phyloP scores from a whole-genome alignment of 2,113 vertebrate species.

The Narcine bancroftii region DNA sequence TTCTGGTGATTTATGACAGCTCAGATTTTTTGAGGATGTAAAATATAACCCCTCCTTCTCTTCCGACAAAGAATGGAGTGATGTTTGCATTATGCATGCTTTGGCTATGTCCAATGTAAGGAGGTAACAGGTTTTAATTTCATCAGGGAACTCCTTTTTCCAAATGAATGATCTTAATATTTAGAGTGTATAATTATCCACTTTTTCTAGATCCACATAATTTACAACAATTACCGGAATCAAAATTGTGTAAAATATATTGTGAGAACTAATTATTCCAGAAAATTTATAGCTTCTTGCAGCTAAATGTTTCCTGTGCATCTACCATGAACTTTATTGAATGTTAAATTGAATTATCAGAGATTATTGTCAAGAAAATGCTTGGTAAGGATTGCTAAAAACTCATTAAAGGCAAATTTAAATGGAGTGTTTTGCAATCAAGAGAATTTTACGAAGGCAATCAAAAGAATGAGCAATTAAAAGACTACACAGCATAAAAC shows the following conservation, averaged over 20 bases:
- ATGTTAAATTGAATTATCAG: not conserved
- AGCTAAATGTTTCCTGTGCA: not conserved
- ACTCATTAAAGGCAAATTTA: not conserved
- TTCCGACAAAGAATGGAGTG: not conserved
- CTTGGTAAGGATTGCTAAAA: not conserved
- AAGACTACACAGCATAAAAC: not conserved
- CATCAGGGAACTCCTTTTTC: not conserved
- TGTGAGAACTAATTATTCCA: not conserved
- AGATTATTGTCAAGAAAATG: not conserved
- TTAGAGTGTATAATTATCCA: not conserved
- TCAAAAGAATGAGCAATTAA: not conserved
- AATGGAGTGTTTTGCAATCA: not conserved
- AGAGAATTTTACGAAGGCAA: not conserved
- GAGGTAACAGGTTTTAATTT: not conserved
- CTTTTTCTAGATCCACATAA: not conserved
- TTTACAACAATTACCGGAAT: not conserved
- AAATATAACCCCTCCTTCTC: not conserved
- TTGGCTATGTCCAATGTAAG: not conserved
- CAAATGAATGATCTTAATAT: not conserved
- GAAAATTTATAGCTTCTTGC: not conserved
- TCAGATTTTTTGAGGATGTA: not conserved
- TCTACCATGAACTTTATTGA: not conserved
- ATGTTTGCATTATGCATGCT: not conserved
- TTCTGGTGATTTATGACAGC: no score
- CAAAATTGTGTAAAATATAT: not conserved